A percentile compares a stretch with the other conserved stretches of the same genome.
Conservation (phyloP, 2,113 vertebrate genomes). For the Tretioscincus oriximinensis region DNA sequence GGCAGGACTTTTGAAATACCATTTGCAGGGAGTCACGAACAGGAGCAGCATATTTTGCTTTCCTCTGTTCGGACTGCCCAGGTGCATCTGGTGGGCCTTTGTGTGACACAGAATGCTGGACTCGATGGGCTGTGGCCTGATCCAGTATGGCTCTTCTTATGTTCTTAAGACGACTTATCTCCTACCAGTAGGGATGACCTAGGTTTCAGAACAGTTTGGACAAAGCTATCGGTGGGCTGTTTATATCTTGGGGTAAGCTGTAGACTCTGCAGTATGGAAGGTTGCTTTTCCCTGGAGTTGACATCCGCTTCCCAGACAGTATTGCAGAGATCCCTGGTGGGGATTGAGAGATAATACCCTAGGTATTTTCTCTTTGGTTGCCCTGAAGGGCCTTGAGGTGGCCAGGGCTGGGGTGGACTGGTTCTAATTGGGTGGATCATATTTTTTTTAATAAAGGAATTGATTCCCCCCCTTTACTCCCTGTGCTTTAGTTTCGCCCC, state of each 20-base stretch:
- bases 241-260: background rate
- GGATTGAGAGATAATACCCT: background rate
- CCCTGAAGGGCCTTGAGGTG: conserved; percentile 3
- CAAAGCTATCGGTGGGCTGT: background rate
- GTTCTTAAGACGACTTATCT: background rate
- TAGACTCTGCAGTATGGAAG: background rate
- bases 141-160: no score
- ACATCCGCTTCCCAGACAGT: conserved; percentile 25
- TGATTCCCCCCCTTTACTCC: conserved; percentile 12
- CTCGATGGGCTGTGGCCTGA: no score
- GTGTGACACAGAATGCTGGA: no score
- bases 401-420: background rate
- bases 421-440: conserved; percentile 3
- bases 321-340: background rate
- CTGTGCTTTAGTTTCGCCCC: conserved; percentile 57
- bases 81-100: no score
- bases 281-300: background rate
- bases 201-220: background rate
- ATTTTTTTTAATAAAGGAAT: conserved; percentile 16
- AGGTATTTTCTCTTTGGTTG: conserved; percentile 35
- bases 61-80: no score
- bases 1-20: no score
- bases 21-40: no score
- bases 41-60: no score
- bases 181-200: no score